Conservation (phyloP, 2,113 vertebrate genomes). For the Dipodomys merriami region DNA sequence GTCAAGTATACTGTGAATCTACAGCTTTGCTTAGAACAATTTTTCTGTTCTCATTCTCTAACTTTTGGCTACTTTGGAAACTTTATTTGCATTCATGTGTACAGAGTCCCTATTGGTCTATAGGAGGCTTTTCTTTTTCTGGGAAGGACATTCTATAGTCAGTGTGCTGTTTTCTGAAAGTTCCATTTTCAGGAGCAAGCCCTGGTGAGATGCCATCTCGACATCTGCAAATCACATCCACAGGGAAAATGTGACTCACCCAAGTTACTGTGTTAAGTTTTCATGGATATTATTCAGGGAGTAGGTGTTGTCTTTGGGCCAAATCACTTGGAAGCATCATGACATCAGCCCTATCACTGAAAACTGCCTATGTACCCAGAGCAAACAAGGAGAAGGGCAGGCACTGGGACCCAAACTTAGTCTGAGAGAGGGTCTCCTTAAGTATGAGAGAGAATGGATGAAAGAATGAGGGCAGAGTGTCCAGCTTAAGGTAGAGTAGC, state of each 20-base stretch:
- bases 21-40: neutral
- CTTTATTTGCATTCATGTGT: neutral
- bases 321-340: constrained; percentile 74
- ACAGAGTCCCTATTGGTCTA: constrained; percentile 4
- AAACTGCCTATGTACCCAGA: constrained; percentile 35
- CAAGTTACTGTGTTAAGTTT: constrained; percentile 30
- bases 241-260: constrained; percentile 63
- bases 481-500: neutral
- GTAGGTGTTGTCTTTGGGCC: constrained; percentile 70
- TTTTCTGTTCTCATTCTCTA: neutral
- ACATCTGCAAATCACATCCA: constrained; percentile 75
- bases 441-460: neutral
- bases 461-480: neutral
- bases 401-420: neutral
- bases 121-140: constrained; percentile 46
- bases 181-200: constrained; percentile 55
- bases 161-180: constrained; percentile 56
- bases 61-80: constrained; percentile 2
- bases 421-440: neutral
- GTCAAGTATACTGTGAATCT: neutral
- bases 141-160: constrained; percentile 14
- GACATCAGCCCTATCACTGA: constrained; percentile 70
- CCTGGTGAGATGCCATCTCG: constrained; percentile 44
- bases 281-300: constrained; percentile 71
- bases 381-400: constrained; percentile 32